Evolutionary conservation across 2,888 invertebrate species (phyloP).

Genomic region (Lordiphosa andalusiaca): DNA sequence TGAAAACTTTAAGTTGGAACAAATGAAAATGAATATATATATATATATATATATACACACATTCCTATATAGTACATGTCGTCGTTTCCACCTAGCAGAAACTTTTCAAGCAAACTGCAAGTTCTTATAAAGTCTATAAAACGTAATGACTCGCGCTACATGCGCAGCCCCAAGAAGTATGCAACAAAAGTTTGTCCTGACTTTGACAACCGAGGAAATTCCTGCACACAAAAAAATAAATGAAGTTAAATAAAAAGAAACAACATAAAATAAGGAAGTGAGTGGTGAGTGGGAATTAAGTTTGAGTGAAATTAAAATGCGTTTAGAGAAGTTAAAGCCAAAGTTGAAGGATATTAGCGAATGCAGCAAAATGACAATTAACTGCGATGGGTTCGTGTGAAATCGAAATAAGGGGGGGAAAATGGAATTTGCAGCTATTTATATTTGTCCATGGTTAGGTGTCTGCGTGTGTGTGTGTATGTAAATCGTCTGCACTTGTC

Average conservation of each 20-base stretch:
- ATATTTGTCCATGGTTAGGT: slow-evolving; percentile 49
- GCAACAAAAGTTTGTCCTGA: slow-evolving; percentile 62
- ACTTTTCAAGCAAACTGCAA: slow-evolving; percentile 64
- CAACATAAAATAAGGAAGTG: neutral
- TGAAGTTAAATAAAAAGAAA: neutral
- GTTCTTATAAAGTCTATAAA: slow-evolving; percentile 70
- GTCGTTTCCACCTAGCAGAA: slow-evolving; percentile 40
- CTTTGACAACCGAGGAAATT: slow-evolving; percentile 42
- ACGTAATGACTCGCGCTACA: slow-evolving; percentile 70
- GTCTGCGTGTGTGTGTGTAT: slow-evolving; percentile 18
- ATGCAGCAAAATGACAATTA: slow-evolving; percentile 44
- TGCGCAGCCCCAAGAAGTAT: slow-evolving; percentile 55
- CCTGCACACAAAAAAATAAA: slow-evolving; percentile 18
- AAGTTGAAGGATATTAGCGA: slow-evolving; percentile 32
- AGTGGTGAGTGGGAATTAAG: neutral
- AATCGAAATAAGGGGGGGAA: slow-evolving; percentile 24
- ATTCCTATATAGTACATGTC: slow-evolving; percentile 12
- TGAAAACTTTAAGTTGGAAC: slow-evolving; percentile 19
- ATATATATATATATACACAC: slow-evolving; percentile 5
- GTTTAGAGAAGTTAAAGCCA: slow-evolving; percentile 34
- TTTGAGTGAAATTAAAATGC: slow-evolving; percentile 58
- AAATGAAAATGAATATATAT: slow-evolving; percentile 8
- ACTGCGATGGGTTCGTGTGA: slow-evolving; percentile 29
- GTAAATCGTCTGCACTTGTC: slow-evolving; percentile 54
- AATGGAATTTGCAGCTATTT: slow-evolving; percentile 66